These are phyloP conservation scores for Distichodus sexfasciatus DNA, from an alignment of 2,797 vertebrate species.

Conservation along the genomic window DNA sequence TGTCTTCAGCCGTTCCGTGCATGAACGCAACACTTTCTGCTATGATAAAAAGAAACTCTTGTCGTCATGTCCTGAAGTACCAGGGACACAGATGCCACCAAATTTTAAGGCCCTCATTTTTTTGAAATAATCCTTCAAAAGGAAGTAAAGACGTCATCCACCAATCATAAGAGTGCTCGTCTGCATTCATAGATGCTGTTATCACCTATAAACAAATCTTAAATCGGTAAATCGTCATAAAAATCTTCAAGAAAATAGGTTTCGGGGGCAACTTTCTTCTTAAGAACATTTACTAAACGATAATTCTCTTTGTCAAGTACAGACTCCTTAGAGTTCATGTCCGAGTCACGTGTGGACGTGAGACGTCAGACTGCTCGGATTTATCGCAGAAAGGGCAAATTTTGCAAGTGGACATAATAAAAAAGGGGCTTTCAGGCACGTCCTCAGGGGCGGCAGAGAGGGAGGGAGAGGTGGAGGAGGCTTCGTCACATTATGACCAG, in stretches of 20 bases:
- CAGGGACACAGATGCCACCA: no score
- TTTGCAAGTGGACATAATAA: constrained; percentile 72
- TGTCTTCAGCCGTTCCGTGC: not conserved
- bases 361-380: constrained; percentile 61
- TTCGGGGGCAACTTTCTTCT: no score
- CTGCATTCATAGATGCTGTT: no score
- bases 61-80: not conserved
- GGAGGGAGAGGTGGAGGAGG: constrained; percentile 13
- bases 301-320: constrained; percentile 37
- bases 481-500: constrained; percentile 20
- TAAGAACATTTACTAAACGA: no score
- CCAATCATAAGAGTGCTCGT: no score
- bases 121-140: no score
- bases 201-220: no score
- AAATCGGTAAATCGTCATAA: no score
- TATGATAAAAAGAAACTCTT: not conserved
- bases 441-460: constrained; percentile 56
- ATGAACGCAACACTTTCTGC: not conserved
- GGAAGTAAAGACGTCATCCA: no score
- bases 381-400: constrained; percentile 67
- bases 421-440: constrained; percentile 60
- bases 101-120: no score
- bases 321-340: no score
- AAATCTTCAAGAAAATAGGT: no score
- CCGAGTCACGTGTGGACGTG: constrained; percentile 27